A percentile compares a stretch with the other conserved stretches of the same genome.
Conservation (phyloP, 2,888 invertebrate genomes). For the Noctua pronuba region DNA sequence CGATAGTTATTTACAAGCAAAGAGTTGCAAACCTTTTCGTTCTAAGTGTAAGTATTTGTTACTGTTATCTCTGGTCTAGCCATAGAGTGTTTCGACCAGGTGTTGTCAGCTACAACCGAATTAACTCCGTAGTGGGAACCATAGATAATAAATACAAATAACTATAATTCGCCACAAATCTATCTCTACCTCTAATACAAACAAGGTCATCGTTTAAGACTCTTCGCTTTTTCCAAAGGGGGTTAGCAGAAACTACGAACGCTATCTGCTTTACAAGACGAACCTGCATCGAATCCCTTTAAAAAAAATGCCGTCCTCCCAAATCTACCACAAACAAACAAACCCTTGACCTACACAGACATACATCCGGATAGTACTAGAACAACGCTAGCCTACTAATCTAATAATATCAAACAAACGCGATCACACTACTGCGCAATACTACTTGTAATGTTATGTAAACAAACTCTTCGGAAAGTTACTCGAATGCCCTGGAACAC, state of each 20-base stretch:
- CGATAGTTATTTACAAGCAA: too few relatives aligned
- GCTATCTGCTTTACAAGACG: background rate
- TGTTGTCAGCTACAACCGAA: too few relatives aligned
- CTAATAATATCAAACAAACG: slow-evolving; percentile 84
- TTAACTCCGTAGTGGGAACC: too few relatives aligned
- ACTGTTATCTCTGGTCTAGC: too few relatives aligned
- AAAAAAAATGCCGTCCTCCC: background rate
- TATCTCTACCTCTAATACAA: too few relatives aligned
- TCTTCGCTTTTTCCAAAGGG: too few relatives aligned
- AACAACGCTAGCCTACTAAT: slow-evolving; percentile 93
- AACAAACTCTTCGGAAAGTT: slow-evolving; percentile 72
- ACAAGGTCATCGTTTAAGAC: background rate
- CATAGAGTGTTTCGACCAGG: too few relatives aligned
- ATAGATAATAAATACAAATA: too few relatives aligned
- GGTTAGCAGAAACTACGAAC: background rate
- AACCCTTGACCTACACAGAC: slow-evolving; percentile 35
- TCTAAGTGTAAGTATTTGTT: too few relatives aligned
- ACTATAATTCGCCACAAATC: too few relatives aligned
- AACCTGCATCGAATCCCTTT: background rate
- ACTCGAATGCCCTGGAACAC: slow-evolving; percentile 65
- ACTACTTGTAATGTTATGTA: slow-evolving; percentile 57
- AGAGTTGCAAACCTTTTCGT: too few relatives aligned
- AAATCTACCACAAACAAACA: background rate
- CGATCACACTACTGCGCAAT: slow-evolving; percentile 70
- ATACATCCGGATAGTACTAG: slow-evolving; percentile 90